Conservation (phyloP, 1,140 invertebrate species). For the Drosophila burlai region DNA sequence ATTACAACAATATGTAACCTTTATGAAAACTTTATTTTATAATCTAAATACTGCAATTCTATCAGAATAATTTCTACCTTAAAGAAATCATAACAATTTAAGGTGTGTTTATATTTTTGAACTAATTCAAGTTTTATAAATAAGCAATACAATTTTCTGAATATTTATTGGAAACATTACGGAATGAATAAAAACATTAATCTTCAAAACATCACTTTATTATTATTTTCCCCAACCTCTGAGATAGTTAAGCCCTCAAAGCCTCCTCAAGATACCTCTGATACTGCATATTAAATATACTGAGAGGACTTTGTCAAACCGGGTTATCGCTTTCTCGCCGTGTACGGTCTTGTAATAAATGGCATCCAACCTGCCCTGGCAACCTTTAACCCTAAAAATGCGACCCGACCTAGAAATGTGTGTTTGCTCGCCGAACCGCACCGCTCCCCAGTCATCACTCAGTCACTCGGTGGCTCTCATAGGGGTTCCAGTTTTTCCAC, state of each 20-base stretch:
- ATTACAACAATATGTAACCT: no score
- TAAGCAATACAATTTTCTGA: no score
- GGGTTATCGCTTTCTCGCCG: slow-evolving; percentile 4
- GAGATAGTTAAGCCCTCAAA: not conserved
- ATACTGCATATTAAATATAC: not conserved
- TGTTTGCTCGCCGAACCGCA: slow-evolving; percentile 19
- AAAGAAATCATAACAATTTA: not conserved
- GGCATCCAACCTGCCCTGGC: slow-evolving; percentile 57
- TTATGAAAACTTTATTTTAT: not conserved
- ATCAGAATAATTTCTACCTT: not conserved
- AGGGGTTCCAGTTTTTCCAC: slow-evolving; percentile 47
- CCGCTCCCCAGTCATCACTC: slow-evolving; percentile 10
- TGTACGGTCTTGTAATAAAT: slow-evolving; percentile 24
- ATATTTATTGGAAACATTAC: no score
- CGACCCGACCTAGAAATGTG: slow-evolving; percentile 72
- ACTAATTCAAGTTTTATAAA: no score
- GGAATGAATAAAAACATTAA: not conserved
- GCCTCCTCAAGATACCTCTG: not conserved
- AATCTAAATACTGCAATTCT: not conserved
- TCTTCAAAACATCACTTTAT: not conserved
- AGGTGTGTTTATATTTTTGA: not conserved
- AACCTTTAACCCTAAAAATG: slow-evolving; percentile 71
- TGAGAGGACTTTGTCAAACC: no score
- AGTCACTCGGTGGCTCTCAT: slow-evolving; percentile 27
- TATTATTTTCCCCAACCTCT: not conserved